Evolutionary conservation across 1,140 invertebrate species (phyloP).

Genomic region (Babylonia areolata): DNA sequence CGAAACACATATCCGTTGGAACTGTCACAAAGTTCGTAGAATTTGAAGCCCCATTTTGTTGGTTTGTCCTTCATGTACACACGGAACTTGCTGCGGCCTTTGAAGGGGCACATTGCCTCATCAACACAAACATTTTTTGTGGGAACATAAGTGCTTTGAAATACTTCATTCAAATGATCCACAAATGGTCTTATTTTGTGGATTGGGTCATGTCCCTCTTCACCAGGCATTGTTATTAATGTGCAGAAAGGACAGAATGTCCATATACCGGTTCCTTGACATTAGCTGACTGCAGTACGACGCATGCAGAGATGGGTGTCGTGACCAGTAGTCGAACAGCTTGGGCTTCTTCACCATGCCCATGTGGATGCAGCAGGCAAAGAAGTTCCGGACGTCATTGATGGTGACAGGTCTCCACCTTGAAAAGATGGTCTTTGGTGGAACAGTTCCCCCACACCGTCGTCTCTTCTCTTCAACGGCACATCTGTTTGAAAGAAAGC

Average conservation of each 20-base stretch:
- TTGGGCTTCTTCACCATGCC: conserved; percentile 18
- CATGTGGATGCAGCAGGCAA: conserved; percentile 23
- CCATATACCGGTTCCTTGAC: neutral
- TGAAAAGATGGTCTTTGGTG: too few species aligned
- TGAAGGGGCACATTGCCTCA: conserved; percentile 46
- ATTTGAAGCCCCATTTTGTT: conserved; percentile 51
- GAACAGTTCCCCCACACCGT: too few species aligned
- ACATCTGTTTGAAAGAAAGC: too few species aligned
- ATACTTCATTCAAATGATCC: neutral
- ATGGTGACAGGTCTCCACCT: too few species aligned
- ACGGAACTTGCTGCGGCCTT: conserved; percentile 37
- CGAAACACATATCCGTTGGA: conserved; percentile 19
- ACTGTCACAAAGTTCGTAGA: conserved; percentile 38
- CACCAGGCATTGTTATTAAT: neutral
- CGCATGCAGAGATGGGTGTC: neutral
- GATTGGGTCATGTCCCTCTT: conserved; percentile 13
- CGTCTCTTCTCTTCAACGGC: too few species aligned
- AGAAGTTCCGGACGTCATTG: conserved; percentile 22
- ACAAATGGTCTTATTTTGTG: conserved; percentile 27
- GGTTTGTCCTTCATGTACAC: conserved; percentile 54
- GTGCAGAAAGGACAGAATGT: conserved; percentile 25
- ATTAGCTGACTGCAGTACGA: conserved; percentile 8
- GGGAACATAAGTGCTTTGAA: conserved; percentile 33
- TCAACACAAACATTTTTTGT: conserved; percentile 43
- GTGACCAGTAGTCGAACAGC: conserved; percentile 18